Conservation (phyloP, 2,797 vertebrate genomes). For the Amblyraja radiata region DNA sequence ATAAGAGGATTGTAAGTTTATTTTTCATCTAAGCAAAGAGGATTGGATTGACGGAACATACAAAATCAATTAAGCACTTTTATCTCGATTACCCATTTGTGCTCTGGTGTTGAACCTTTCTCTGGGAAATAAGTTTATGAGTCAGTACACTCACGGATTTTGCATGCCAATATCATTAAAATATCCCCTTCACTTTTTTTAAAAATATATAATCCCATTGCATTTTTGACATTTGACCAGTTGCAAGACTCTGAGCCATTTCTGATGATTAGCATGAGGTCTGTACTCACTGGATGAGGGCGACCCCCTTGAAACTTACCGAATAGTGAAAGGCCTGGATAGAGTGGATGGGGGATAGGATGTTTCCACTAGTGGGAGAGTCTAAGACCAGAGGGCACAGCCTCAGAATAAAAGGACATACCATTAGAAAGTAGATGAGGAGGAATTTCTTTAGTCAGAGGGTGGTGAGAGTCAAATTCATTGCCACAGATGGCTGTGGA, state of each 20-base stretch:
- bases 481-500: no score
- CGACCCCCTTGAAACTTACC: no score
- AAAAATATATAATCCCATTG: neutral
- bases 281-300: no score
- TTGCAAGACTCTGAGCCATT: neutral
- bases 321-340: no score
- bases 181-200: neutral
- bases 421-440: no score
- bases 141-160: neutral
- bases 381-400: no score
- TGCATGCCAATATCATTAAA: neutral
- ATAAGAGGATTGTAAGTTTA: neutral
- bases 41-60: constrained; percentile 5
- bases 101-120: neutral
- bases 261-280: neutral
- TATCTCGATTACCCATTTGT: neutral
- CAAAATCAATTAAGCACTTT: constrained; percentile 24
- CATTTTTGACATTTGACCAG: neutral
- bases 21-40: neutral
- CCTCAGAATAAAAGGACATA: no score
- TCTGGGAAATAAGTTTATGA: neutral
- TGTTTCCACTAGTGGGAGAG: no score
- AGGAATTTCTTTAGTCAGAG: no score
- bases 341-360: no score
- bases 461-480: no score